Conservation (phyloP, 2,888 invertebrate genomes). For the Stenotaenia linearis region DNA sequence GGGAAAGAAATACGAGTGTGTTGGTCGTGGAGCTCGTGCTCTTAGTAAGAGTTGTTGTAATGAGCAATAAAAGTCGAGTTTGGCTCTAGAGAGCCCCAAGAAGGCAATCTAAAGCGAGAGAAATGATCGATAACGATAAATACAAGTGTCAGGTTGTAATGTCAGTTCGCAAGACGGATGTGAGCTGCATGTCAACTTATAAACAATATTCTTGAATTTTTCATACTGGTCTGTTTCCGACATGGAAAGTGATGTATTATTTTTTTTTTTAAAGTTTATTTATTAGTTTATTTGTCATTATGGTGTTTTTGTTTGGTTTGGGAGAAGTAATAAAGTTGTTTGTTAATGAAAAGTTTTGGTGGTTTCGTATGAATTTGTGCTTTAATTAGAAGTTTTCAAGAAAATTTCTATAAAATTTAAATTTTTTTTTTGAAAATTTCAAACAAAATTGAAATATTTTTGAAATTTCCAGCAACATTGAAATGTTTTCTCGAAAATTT, state of each 20-base stretch:
- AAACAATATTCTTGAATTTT: slow-evolving; percentile 12
- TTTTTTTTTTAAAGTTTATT: no score
- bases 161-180: slow-evolving; percentile 12
- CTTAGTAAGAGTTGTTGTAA: neutral
- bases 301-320: no score
- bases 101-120: neutral
- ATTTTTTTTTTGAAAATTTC: no score
- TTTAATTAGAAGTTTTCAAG: no score
- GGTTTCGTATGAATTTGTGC: no score
- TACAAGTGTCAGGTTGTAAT: slow-evolving; percentile 10
- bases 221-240: neutral
- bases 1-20: slow-evolving; percentile 10
- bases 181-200: neutral
- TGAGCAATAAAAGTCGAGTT: slow-evolving; percentile 7
- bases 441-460: no score
- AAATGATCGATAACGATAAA: slow-evolving; percentile 26
- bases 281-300: no score
- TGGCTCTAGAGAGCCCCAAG: neutral
- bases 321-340: no score
- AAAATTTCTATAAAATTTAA: no score
- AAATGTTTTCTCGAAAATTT: no score
- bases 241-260: neutral
- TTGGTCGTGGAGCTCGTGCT: neutral
- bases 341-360: no score
- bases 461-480: no score